Evolutionary conservation across 2,888 invertebrate species (phyloP), one percentile per base, ranked within the genome.

Genomic region (Pyrrhia umbra): DNA sequence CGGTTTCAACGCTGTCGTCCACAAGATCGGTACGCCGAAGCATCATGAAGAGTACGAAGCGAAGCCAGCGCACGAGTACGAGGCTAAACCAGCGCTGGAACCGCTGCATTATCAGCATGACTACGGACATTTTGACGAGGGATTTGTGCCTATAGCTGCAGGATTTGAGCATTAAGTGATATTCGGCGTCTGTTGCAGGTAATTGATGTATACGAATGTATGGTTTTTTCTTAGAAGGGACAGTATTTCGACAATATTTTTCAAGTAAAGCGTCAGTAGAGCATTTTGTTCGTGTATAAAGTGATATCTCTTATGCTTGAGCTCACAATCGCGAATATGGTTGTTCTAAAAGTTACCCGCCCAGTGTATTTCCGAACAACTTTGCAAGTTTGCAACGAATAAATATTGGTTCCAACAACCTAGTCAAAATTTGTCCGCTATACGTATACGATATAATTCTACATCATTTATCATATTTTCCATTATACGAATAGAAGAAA

Each of bases 1-100:
- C 85, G 96, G 96, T 0, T 96, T 96, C 89, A 95, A 96, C 82
- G 95, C 95, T 0, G 92, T 95, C 25, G 96, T 96, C 0, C 95
- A 95, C 88, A 95, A 91, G 76, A 95, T 96, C 46, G 95, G 95
- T 10, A 89, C 87, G 0, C 94, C 91, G 6, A 89, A 91, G 72
- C 89, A 86, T 55, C 88, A 86, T 37, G 88, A 90, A 5, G 88
- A 89, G 25, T 83, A 74, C 13, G 52, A 68, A n/a, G 55, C 68
- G 6, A 76, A 70, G 15, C 79, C 80, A 0, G 83, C 79, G 15
- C 30, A 23, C 2, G 59, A 81, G 52, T 78, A 74, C 46, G 77
- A 81, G 37, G 77, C 70, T 4, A 80, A 76, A 10, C 80, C 84
- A 0, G 84, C 79, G 1, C 84, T 80, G 6, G 86, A 85, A 42